Evolutionary conservation across 2,797 vertebrate genomes (phyloP), one percentile per base, ranked within the genome.

Genomic region (Poeciliopsis infans): DNA sequence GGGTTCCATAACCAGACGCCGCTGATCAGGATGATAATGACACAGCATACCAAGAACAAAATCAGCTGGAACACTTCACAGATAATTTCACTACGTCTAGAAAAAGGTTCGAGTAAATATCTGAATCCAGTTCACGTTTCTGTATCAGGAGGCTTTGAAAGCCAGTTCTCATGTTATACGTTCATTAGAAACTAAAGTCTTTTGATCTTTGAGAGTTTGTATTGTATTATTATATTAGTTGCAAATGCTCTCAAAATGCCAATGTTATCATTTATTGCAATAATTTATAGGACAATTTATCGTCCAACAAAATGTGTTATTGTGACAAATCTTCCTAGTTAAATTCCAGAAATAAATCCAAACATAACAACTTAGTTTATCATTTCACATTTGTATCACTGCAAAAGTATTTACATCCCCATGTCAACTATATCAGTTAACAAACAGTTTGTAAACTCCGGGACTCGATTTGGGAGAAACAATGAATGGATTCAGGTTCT

Each of bases 1-100:
- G 97, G 3, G 97, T 98, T 5, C 97, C 97, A 0, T 98, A 98
- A 69, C 97, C 97, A 0, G 97, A 98, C 4, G 97, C 94, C 59
- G 96, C 97, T 97, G 84, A 8, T 68, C 12, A 78, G 47, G 28
- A 77, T 7, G 13, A 80, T 16, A 68, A 4, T 49, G 41, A 75
- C 39, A 43, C 25, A n/a, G 33, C 7, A 64, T 12, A 4, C 18
- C 8, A 23, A 28, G 11, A 61, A 61, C 23, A 8, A 46, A 18
- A 3, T 49, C 15, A 36, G 23, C 25, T 5, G 33, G 5, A 51
- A 39, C 28, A 36, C 31, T 33, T 61, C 7, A 61, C 59, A 61
- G 59, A 61, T 16, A 1, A 61, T 61, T 15, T 7, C 33, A 16
- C 31, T n/a, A 16, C 5, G 4, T 33, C 12, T 33, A 12, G 12